These are phyloP conservation scores for Coelopa frigida DNA, from an alignment of 1,140 invertebrate genomes.

Conservation along the genomic window DNA sequence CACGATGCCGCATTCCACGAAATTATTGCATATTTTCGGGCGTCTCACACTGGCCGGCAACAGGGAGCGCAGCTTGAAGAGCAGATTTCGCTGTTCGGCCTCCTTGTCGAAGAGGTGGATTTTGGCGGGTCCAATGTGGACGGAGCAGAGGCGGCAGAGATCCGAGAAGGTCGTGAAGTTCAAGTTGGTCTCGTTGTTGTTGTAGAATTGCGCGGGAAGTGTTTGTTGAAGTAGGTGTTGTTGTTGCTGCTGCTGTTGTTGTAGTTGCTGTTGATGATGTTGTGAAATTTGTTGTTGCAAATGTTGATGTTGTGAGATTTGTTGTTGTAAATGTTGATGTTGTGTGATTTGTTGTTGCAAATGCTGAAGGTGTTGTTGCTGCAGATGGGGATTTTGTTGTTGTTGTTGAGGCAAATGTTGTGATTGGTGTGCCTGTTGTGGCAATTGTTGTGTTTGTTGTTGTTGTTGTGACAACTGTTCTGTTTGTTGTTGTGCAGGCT, in stretches of 20 bases:
- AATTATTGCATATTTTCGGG: neutral
- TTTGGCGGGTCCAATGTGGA: constrained; percentile 54
- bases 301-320: constrained; percentile 9
- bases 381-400: constrained; percentile 11
- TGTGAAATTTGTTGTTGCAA: constrained; percentile 4
- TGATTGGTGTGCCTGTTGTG: constrained; percentile 8
- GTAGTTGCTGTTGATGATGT: neutral
- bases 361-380: constrained; percentile 10
- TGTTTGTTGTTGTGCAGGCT: constrained; percentile 8
- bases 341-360: constrained; percentile 10
- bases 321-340: constrained; percentile 11
- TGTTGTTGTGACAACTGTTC: constrained; percentile 10
- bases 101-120: constrained; percentile 64
- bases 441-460: constrained; percentile 10
- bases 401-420: constrained; percentile 11
- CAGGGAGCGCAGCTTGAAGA: constrained; percentile 60
- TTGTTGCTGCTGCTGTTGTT: neutral
- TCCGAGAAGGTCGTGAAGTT: constrained; percentile 58
- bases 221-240: neutral
- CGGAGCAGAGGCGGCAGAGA: constrained; percentile 59
- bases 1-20: neutral
- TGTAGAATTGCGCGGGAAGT: constrained; percentile 19
- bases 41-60: constrained; percentile 49
- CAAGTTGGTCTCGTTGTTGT: constrained; percentile 57
- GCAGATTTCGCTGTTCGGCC: constrained; percentile 58